Evolutionary conservation across 30 jellyfish, hydroid and myxozoan genomes (phyloP), one percentile per base, ranked within the genome.

Genomic region (Aurelia sp.): DNA sequence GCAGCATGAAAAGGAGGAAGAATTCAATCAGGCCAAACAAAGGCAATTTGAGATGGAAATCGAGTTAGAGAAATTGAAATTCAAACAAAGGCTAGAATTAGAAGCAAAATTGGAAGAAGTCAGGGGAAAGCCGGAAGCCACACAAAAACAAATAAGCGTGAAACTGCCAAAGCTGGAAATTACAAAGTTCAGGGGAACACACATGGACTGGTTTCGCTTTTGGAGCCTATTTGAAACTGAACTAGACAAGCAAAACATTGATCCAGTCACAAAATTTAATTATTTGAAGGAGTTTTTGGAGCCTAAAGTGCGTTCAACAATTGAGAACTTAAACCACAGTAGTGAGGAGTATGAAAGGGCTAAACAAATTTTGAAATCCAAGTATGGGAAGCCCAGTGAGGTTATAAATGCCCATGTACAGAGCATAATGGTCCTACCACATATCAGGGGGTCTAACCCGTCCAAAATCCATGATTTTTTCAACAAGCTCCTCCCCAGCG

Each of bases 311-410:
- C 17, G 65, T 13, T 50, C 64, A 53, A 77, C 33, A 59, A 23
- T 44, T 40, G 51, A 40, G 51, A 40, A 40, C 11, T 40, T 40
- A 40, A 40, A 40, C 11, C 51, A 40, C 11, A 40, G 51, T 8
- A 40, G 51, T 40, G 51, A 40, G 6, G 51, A 7, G 11, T 40
- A 40, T 40, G 51, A 40, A 40, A 40, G 51, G 51, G 51, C 51
- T 4, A 40, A 40, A 40, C 51, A 40, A 40, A 85, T 75, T 30
- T 48, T 85, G 74, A 57, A 85, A 51, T 27, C 82, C 37, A 85
- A 63, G 41, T 85, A 72, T 55, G 95, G 95, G 35, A 70, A 82
- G 57, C 10, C 86, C 11, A 82, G 92, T 61, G 81, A 85, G 55
- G 84, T 73, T 16, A 50, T 85, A 21, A 85, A 63, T 30, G 84